These are phyloP conservation scores for Phanerotoma sp. DNA, from an alignment of 2,888 invertebrate genomes.

Conservation along the genomic window DNA sequence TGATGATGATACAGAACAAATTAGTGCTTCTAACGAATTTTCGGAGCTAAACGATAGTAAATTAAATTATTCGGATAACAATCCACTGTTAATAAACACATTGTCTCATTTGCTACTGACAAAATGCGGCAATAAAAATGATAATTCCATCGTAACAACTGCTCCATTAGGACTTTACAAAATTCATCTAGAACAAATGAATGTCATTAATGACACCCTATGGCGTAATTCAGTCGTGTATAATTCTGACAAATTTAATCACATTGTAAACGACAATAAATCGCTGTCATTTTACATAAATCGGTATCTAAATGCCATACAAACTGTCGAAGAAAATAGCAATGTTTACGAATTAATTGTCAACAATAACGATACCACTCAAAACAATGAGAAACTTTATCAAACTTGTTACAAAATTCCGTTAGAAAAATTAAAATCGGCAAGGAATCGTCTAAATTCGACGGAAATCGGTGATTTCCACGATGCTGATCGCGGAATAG, in stretches of 20 bases:
- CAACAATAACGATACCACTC: slow-evolving; percentile 18
- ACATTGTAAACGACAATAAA: slow-evolving; percentile 43
- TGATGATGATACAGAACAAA: no score
- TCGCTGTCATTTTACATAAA: slow-evolving; percentile 36
- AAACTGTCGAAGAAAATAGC: slow-evolving; percentile 24
- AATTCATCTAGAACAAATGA: slow-evolving; percentile 59
- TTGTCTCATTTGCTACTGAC: slow-evolving; percentile 2
- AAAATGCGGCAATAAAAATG: slow-evolving; percentile 21
- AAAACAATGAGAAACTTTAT: slow-evolving; percentile 4
- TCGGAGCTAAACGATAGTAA: not conserved
- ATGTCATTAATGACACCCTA: slow-evolving; percentile 60
- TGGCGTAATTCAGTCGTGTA: slow-evolving; percentile 66
- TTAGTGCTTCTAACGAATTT: not conserved
- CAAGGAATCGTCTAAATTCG: not conserved
- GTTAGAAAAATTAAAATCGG: not conserved
- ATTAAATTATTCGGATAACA: slow-evolving; percentile 14
- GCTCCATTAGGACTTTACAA: slow-evolving; percentile 60
- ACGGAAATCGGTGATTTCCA: no score
- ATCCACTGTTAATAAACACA: slow-evolving; percentile 14
- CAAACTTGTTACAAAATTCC: not conserved
- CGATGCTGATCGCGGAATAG: slow-evolving; percentile 41
- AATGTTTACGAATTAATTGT: slow-evolving; percentile 11
- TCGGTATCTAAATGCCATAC: slow-evolving; percentile 34
- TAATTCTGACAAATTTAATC: slow-evolving; percentile 57
- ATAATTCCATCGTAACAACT: slow-evolving; percentile 45